phyloP scores from a whole-genome alignment of 2,113 vertebrate species.

The Ceyx cyanopectus region DNA sequence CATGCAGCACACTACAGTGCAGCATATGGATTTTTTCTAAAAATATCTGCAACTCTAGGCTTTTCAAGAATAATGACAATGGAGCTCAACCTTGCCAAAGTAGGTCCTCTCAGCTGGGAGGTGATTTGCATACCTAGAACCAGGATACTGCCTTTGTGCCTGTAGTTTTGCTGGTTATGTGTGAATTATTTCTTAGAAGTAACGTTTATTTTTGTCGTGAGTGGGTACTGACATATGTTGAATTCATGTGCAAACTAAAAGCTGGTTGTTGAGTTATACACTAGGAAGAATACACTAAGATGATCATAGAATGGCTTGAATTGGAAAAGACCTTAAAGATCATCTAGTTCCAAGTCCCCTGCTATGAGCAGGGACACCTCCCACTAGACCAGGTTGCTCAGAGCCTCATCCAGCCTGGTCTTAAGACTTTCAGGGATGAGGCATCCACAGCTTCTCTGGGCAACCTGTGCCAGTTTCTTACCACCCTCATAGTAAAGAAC shows the following conservation, averaged over 20 bases:
- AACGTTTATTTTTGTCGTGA: not conserved
- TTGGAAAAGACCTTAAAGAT: too few relatives aligned
- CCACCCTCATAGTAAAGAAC: too few relatives aligned
- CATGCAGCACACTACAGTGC: not conserved
- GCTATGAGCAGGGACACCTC: too few relatives aligned
- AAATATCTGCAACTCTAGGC: not conserved
- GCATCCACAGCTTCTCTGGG: too few relatives aligned
- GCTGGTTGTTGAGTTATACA: not conserved
- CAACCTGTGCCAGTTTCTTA: too few relatives aligned
- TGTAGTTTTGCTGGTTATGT: not conserved
- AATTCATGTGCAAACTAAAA: not conserved
- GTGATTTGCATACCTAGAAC: not conserved
- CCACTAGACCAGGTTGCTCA: too few relatives aligned
- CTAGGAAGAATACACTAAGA: not conserved
- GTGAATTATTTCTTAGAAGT: not conserved
- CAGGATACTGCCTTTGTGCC: not conserved
- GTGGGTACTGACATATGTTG: not conserved
- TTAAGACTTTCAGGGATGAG: too few relatives aligned
- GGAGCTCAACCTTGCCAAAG: not conserved
- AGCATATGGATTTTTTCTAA: constrained; percentile 23
- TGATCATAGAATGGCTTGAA: not conserved
- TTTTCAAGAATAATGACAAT: not conserved
- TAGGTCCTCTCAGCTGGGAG: not conserved
- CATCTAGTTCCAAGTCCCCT: too few relatives aligned
- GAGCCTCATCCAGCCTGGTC: too few relatives aligned